A percentile compares a stretch with the other conserved stretches of the same genome.
Evolutionary conservation across 2,797 vertebrate species (phyloP).

Genomic region (Trichosurus vulpecula): DNA sequence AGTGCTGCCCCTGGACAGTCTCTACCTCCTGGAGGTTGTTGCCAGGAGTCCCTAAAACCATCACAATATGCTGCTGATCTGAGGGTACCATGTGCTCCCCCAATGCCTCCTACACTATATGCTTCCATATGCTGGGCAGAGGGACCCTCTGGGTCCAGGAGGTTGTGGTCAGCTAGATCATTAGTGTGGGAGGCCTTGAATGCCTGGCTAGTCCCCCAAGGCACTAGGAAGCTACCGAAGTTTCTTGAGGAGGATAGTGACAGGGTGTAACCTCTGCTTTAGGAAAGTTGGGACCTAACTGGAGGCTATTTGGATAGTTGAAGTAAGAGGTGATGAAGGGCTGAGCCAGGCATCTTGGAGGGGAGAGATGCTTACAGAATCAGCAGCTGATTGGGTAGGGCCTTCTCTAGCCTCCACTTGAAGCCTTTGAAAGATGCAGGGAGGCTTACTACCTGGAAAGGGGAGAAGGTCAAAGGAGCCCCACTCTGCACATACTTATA

Average conservation of each 20-base stretch:
- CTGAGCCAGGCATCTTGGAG: too few relatives aligned
- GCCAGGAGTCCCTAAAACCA: conserved; percentile 91
- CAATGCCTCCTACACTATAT: conserved; percentile 92
- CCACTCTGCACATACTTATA: too few relatives aligned
- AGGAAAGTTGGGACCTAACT: not conserved
- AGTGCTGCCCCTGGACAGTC: conserved; percentile 85
- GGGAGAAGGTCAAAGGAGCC: too few relatives aligned
- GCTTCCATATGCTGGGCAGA: conserved; percentile 90
- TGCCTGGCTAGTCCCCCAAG: not conserved
- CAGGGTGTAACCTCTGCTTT: not conserved
- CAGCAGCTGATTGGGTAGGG: too few relatives aligned
- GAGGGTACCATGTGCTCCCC: conserved; percentile 83
- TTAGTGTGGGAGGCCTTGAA: not conserved
- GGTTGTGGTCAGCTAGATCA: not conserved
- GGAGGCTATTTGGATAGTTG: not conserved
- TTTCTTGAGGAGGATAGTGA: not conserved
- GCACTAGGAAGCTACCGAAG: not conserved
- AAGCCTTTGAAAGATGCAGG: too few relatives aligned
- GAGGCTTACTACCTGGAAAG: too few relatives aligned
- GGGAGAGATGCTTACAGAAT: too few relatives aligned
- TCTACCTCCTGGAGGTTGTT: conserved; percentile 94
- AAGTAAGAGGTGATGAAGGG: too few relatives aligned
- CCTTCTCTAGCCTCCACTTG: too few relatives aligned
- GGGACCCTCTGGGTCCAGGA: not conserved
- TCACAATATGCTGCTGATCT: conserved; percentile 73